These are phyloP conservation scores for Abrostola triplasia DNA, from an alignment of 2,888 invertebrate genomes.

Conservation along the genomic window DNA sequence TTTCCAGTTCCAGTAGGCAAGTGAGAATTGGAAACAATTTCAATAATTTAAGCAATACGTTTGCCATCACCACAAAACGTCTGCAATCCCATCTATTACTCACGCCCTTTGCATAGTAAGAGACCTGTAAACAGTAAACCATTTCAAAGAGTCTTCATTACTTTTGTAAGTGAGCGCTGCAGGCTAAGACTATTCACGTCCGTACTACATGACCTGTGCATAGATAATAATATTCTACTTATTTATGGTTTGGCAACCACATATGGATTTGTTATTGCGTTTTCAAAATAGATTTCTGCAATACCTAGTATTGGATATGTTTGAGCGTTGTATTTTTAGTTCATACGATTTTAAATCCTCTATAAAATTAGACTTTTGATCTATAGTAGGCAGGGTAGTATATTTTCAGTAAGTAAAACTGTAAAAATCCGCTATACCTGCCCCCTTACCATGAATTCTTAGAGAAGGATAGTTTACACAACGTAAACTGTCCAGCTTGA, in stretches of 20 bases:
- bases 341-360: too few species aligned
- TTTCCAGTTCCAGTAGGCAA: neutral
- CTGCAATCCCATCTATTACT: conserved; percentile 15
- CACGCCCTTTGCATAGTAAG: conserved; percentile 25
- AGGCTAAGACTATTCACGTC: conserved; percentile 7
- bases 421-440: too few species aligned
- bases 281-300: neutral
- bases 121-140: conserved; percentile 22
- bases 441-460: too few species aligned
- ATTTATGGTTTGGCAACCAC: neutral
- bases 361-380: too few species aligned
- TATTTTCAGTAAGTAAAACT: too few species aligned
- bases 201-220: neutral
- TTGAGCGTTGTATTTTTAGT: too few species aligned
- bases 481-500: too few species aligned
- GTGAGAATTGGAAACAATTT: neutral
- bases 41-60: neutral
- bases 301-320: neutral
- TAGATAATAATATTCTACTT: neutral
- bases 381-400: too few species aligned
- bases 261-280: neutral
- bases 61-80: conserved; percentile 5
- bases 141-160: conserved; percentile 36
- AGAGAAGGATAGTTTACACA: too few species aligned
- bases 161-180: conserved; percentile 8